Base-by-base conservation (phyloP, 2,113 vertebrate genomes). In the Panurus biarmicus region DNA sequence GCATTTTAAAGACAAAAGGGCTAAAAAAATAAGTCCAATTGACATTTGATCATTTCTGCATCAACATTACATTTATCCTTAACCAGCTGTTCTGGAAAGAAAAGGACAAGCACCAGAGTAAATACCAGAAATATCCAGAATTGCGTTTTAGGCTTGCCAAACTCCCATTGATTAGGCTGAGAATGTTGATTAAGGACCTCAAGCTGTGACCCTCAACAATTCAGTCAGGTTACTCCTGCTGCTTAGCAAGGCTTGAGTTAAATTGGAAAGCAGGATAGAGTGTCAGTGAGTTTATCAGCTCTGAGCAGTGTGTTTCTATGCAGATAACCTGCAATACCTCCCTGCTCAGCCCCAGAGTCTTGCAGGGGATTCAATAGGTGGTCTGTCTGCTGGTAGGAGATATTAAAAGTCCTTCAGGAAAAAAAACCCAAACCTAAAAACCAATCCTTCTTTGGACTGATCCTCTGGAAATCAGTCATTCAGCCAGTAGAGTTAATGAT, bases 101-200 rank as follows among this genome's bases (percentile, higher is more conserved):
- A 71, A 87, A 87, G 73, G 58, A 70, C 76, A 60, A 69, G n/a
- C 61, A 94, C 60, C 36, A 24, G 35, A 11, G 20, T 70, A 89
- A 91, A 94, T 58, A 94, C n/a, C 42, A 93, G 64, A 85, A 88
- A 90, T 75, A 87, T 18, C 36, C 57, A 33, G 21, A 77, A 76
- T 60, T 79, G 48, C 2, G 0, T 90, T 91, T 91, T 81, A 93
- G 61, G 48, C 60, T 87, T 84, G 56, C 35, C 75, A 65, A 93
- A 83, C 23, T 58, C 70, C 50, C 0, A 0, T 60, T 90, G 85
- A 94, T 94, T 91, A 86, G 90, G 74, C 69, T 78, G 87, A 67
- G 87, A 94, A 95, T 84, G 82, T 93, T 95, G 91, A 95, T 96
- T 95, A 94, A 94, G 74, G 81, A 85, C 84, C 50, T 83, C 94